Base-by-base conservation (phyloP, 1,140 invertebrate genomes). In the Drosophila serrata region DNA sequence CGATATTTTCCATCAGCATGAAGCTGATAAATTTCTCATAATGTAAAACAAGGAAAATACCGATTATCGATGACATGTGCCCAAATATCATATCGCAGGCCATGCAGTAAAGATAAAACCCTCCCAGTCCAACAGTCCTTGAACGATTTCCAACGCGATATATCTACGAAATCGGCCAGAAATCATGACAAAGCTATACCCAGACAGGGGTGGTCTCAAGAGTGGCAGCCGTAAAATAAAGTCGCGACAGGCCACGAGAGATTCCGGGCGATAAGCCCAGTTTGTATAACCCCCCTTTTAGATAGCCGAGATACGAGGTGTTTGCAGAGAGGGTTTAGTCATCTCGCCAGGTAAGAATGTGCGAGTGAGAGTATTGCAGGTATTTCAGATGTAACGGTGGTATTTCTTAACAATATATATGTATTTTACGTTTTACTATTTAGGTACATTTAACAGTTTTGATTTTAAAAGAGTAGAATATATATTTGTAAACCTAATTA, bases 151-250 rank as follows among this genome's bases (percentile, higher is more conserved):
- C 19, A 22, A 12, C 27, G 13, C 35, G 33, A 70, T 58, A 22
- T 48, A 49, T 19, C 17, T 24, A 22, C 13, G 29, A 84, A 85
- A 74, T 60, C 59, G 63, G 45, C 81, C 39, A 49, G 84, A 62
- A 85, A 85, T 64, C 77, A 81, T 85, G 81, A 85, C 81, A 65
- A 45, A 67, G 77, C 81, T 62, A 76, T 58, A 79, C 63, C 17
- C 9, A 70, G 49, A 70, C 55, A 58, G 67, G 64, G 65, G 31
- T 48, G 65, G 31, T 70, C 49, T 70, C 40, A 65, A 43, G 65
- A 31, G 35, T 17, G 22, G 22, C 11, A 37, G 24, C 19, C 64
- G 37, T 68, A 72, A 40, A 70, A n/a, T n/a, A n/a, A 39, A 27
- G 65, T 72, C 68, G 65, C 67, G 67, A 59, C 67, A 37, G 48